A percentile compares a stretch with the other conserved stretches of the same genome.
Evolutionary conservation across 2,113 vertebrate genomes (phyloP).

Genomic region (Daboia siamensis): DNA sequence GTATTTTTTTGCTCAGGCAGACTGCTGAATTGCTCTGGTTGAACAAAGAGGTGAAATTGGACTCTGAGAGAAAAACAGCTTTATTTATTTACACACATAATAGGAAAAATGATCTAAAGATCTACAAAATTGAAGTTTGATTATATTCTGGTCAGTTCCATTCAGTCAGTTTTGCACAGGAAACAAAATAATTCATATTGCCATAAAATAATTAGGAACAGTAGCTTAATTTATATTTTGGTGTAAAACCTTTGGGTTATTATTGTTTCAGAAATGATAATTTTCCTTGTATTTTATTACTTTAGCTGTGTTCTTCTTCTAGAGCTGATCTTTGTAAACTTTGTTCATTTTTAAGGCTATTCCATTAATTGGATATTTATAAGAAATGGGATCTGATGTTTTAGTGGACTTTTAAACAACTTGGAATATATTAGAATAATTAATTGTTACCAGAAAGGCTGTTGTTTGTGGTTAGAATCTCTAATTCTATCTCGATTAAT

Average conservation of each 20-base stretch:
- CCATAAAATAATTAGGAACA: background rate
- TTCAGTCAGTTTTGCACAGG: background rate
- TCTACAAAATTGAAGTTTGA: background rate
- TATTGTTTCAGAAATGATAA: background rate
- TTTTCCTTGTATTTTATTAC: background rate
- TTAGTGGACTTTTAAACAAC: background rate
- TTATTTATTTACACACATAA: background rate
- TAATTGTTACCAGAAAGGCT: background rate
- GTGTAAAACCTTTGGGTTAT: background rate
- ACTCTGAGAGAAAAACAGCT: conserved; percentile 5
- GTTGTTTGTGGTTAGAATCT: background rate
- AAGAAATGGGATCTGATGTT: background rate
- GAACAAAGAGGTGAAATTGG: background rate
- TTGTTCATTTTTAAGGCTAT: background rate
- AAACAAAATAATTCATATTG: conserved; percentile 12
- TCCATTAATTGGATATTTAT: background rate
- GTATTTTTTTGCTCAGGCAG: background rate
- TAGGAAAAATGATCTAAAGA: background rate
- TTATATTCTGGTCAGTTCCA: conserved; percentile 18
- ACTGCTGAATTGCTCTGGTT: conserved; percentile 6
- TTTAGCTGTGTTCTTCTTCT: conserved; percentile 7
- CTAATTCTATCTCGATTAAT: background rate
- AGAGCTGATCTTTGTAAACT: background rate
- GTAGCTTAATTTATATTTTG: background rate
- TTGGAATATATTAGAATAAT: background rate